These are phyloP conservation scores for Triplophysa dalaica DNA, from an alignment of 2,113 vertebrate species.

Conservation along the genomic window DNA sequence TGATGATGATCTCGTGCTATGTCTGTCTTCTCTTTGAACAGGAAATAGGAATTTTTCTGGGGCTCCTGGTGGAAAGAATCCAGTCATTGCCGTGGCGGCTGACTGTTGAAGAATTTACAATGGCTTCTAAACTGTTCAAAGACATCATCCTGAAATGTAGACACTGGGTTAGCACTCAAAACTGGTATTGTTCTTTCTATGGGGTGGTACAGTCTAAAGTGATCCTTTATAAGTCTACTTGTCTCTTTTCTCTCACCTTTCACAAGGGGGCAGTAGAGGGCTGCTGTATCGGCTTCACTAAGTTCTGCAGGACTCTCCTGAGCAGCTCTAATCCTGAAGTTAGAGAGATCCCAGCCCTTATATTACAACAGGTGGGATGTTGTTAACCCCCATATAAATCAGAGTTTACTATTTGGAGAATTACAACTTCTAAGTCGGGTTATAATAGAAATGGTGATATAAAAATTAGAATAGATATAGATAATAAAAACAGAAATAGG, in stretches of 20 bases:
- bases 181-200: background rate
- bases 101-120: constrained; percentile 65
- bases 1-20: too few species aligned
- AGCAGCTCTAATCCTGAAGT: constrained; percentile 67
- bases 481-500: too few species aligned
- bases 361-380: constrained; percentile 78
- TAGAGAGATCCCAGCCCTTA: constrained; percentile 71
- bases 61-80: constrained; percentile 75
- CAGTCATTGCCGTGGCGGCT: constrained; percentile 50
- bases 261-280: constrained; percentile 84
- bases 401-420: too few species aligned
- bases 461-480: too few species aligned
- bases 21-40: constrained; percentile 21
- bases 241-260: background rate
- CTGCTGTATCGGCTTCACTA: constrained; percentile 80
- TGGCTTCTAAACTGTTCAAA: constrained; percentile 75
- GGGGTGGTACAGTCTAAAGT: background rate
- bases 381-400: background rate
- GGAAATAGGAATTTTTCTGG: constrained; percentile 79
- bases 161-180: constrained; percentile 80
- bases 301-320: constrained; percentile 76
- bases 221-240: background rate
- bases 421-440: too few species aligned
- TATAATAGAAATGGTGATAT: too few species aligned
- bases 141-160: constrained; percentile 86